Base-by-base conservation (phyloP, 2,113 vertebrate species). In the Coregonus clupeaformis region DNA sequence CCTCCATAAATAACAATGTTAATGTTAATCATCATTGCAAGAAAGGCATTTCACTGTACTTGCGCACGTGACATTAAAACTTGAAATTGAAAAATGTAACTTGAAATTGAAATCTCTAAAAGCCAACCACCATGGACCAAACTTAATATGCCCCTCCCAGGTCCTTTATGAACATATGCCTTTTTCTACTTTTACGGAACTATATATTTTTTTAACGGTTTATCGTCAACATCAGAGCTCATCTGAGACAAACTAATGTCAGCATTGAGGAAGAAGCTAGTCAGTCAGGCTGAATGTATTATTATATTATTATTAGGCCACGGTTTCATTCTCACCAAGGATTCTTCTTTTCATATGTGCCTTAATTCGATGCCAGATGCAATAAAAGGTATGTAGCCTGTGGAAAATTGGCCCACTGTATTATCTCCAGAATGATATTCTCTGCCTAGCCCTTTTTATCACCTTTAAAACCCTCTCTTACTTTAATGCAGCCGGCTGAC, bases 1-100 rank as follows among this genome's bases (percentile, higher is more conserved):
- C 85, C 87, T 91, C 86, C 77, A 94, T 96, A 96, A 96, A 96
- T 96, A 96, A 94, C 94, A 92, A 88, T 80, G 87, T 94, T 94
- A 96, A 97, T 95, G 36, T 42, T 42, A 42, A 42, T 42, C 36
- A 42, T 11, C 36, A 42, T 42, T 42, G 9, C 9, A 42, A 42
- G 9, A 11, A 42, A 42, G 36, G 36, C 36, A 42, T 42, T 42
- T 42, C 36, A 42, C 9, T 11, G 36, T 42, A 42, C 36, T 42
- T 42, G 36, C 11, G 7, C 9, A 42, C 36, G 0, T 42, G 36
- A 42, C 36, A 42, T 42, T 42, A 42, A 42, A 42, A 42, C 2
- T 11, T 42, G 36, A 36, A 36, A 9, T 36, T 9, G 7, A 29
- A 29, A 29, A 2, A 29, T 29, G 2, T 29, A 3, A 29, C 29